Conservation (phyloP, 2,888 invertebrate species). For the Rhogogaster chlorosoma region DNA sequence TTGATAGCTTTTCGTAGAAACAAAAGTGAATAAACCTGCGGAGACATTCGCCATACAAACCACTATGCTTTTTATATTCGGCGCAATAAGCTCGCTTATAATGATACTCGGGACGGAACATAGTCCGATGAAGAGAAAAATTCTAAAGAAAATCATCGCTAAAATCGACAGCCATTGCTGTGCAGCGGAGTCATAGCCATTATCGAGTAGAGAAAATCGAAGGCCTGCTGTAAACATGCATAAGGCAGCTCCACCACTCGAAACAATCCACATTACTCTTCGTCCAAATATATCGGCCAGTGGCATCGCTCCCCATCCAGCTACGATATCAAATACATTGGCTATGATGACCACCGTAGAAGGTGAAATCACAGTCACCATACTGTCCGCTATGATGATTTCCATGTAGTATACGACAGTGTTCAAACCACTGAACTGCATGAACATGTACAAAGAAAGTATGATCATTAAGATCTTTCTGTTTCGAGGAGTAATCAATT, state of each 20-base stretch:
- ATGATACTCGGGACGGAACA: constrained; percentile 68
- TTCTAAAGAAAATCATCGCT: constrained; percentile 62
- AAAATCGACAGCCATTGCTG: constrained; percentile 67
- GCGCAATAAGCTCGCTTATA: constrained; percentile 71
- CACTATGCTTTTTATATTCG: constrained; percentile 69
- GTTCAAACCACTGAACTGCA: constrained; percentile 65
- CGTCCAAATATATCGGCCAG: constrained; percentile 46
- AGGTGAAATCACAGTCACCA: constrained; percentile 64
- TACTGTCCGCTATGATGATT: constrained; percentile 65
- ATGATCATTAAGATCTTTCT: constrained; percentile 60
- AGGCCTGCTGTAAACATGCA: constrained; percentile 61
- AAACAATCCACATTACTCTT: constrained; percentile 55
- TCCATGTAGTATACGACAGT: constrained; percentile 71
- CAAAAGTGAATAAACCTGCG: constrained; percentile 66
- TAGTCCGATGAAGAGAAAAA: constrained; percentile 64
- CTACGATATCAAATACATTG: background rate
- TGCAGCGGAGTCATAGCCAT: constrained; percentile 53
- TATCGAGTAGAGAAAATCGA: constrained; percentile 63
- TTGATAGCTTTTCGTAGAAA: constrained; percentile 66
- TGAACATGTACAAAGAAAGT: constrained; percentile 62
- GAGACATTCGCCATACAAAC: constrained; percentile 64
- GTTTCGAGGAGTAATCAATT: constrained; percentile 56
- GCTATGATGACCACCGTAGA: constrained; percentile 69
- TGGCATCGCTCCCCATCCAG: background rate
- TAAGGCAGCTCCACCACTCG: constrained; percentile 57